phyloP scores from a whole-genome alignment of 1,140 invertebrate genomes.

The Tetramorium parvispinum region DNA sequence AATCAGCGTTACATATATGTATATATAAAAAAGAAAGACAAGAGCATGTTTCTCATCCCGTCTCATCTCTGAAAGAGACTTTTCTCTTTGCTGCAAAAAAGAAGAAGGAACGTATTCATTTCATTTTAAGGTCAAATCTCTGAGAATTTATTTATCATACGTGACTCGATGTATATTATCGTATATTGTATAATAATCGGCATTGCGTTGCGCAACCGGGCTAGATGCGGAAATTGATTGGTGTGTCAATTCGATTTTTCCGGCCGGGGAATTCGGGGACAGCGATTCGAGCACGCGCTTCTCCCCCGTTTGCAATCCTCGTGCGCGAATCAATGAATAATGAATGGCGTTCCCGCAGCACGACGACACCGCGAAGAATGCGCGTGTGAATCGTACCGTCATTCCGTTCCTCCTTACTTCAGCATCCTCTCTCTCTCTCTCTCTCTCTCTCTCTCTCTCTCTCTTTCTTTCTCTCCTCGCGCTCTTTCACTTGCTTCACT shows the following conservation, averaged over 20 bases:
- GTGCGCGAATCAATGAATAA: conserved; percentile 65
- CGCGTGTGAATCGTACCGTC: conserved; percentile 14
- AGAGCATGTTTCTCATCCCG: neutral
- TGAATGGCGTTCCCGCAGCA: conserved; percentile 58
- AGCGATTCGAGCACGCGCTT: conserved; percentile 5
- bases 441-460: neutral
- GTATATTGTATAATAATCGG: neutral
- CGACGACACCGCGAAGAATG: conserved; percentile 61
- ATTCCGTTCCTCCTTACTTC: neutral
- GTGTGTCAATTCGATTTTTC: conserved; percentile 33
- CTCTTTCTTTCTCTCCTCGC: neutral
- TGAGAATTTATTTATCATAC: neutral
- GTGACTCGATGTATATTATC: neutral
- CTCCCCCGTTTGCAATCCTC: neutral
- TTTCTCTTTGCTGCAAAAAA: neutral
- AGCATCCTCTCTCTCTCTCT: neutral
- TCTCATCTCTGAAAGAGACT: neutral
- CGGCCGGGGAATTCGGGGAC: conserved; percentile 20
- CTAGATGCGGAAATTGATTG: neutral
- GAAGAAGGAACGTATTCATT: neutral
- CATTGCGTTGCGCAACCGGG: neutral
- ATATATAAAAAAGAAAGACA: neutral
- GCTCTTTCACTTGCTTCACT: neutral
- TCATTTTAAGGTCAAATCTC: neutral
- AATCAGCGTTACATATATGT: neutral